These are phyloP conservation scores for Drosophila atripex DNA, from an alignment of 2,888 invertebrate species.

Conservation along the genomic window DNA sequence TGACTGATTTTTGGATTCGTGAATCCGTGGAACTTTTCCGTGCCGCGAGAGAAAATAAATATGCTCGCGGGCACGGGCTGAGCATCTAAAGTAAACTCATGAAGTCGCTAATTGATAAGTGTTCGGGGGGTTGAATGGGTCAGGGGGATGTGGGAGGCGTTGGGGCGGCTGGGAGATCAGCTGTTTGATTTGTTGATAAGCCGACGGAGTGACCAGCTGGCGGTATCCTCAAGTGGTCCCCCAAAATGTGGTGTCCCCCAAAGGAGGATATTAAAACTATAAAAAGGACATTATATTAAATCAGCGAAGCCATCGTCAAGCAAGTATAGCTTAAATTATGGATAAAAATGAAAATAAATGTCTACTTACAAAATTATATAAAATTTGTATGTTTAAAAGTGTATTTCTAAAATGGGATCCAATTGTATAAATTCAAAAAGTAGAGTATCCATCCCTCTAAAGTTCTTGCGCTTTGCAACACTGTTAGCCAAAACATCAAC, in stretches of 20 bases:
- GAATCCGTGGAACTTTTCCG: conserved; percentile 27
- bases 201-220: conserved; percentile 10
- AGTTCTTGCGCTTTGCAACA: conserved; percentile 8
- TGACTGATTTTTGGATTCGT: conserved; percentile 29
- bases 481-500: conserved; percentile 6
- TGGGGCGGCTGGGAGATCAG: conserved; percentile 17
- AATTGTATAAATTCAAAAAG: not conserved
- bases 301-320: no score
- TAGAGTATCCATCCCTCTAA: not conserved
- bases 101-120: conserved; percentile 50
- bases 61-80: conserved; percentile 19
- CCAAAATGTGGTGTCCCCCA: not conserved
- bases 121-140: not conserved
- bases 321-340: no score
- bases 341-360: no score
- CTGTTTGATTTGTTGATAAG: conserved; percentile 42
- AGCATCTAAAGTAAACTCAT: conserved; percentile 18
- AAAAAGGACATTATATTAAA: no score
- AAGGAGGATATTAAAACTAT: not conserved
- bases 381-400: no score
- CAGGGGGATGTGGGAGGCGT: not conserved
- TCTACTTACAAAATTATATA: no score
- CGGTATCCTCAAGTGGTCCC: not conserved
- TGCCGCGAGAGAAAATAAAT: conserved; percentile 31
- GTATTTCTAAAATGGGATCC: not conserved